Percentiles rank a stretch among this genome's conserved stretches.
Evolutionary conservation across 1,140 invertebrate species (phyloP).

Genomic region (Cephus cinctus): DNA sequence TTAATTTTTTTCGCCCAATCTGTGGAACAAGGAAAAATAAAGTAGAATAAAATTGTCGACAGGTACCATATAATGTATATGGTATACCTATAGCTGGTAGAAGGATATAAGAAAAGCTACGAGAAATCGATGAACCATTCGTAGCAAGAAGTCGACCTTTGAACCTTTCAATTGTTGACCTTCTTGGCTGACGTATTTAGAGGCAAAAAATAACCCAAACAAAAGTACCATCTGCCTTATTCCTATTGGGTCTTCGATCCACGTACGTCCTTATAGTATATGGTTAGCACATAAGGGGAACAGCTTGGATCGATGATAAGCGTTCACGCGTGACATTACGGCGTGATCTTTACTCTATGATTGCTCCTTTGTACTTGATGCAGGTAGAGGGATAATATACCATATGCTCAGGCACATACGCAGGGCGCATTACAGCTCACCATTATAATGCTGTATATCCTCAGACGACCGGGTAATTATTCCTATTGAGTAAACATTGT

Average conservation of each 20-base stretch:
- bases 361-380: constrained; percentile 21
- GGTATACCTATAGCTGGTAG: no score
- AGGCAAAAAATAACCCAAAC: no score
- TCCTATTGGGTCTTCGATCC: no score
- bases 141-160: no score
- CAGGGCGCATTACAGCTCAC: neutral
- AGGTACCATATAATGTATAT: no score
- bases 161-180: no score
- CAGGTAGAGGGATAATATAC: constrained; percentile 1
- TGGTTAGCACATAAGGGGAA: no score
- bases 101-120: no score
- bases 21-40: constrained; percentile 5
- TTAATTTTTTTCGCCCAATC: neutral
- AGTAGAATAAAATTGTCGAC: constrained; percentile 16
- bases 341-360: constrained; percentile 23
- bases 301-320: constrained; percentile 22
- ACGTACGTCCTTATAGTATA: no score
- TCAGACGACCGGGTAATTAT: constrained; percentile 23
- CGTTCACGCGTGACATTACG: constrained; percentile 26
- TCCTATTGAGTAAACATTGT: constrained; percentile 20
- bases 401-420: neutral
- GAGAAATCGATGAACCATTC: no score
- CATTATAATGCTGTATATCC: neutral
- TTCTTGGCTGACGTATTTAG: no score
- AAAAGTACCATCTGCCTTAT: no score